phyloP scores from a whole-genome alignment of 1,140 invertebrate genomes.

The Protaetia brevitarsis region DNA sequence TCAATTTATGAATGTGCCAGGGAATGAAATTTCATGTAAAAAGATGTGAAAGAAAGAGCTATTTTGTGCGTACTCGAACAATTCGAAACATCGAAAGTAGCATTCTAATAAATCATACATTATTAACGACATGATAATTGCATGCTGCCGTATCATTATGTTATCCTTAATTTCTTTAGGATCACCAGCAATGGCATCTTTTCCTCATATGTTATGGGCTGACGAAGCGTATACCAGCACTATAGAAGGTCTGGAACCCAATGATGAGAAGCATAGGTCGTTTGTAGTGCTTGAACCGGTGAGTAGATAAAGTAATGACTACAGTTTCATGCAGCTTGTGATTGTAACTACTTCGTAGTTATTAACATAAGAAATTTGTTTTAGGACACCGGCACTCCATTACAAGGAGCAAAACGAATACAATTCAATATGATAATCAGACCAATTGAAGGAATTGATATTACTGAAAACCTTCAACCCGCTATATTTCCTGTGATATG shows the following conservation, averaged over 20 bases:
- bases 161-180: slow-evolving; percentile 23
- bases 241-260: slow-evolving; percentile 30
- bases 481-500: slow-evolving; percentile 35
- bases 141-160: too few species aligned
- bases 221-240: slow-evolving; percentile 30
- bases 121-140: too few species aligned
- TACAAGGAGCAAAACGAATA: slow-evolving; percentile 34
- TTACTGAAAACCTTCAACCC: slow-evolving; percentile 26
- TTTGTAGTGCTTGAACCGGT: slow-evolving; percentile 38
- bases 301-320: too few species aligned
- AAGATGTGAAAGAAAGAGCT: too few species aligned
- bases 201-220: slow-evolving; percentile 41
- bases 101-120: too few species aligned
- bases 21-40: too few species aligned
- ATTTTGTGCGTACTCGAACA: too few species aligned
- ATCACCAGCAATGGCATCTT: slow-evolving; percentile 35
- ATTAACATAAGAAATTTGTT: slow-evolving; percentile 11
- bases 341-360: background rate
- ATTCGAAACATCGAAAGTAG: too few species aligned
- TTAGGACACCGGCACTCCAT: slow-evolving; percentile 37
- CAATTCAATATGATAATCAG: slow-evolving; percentile 36
- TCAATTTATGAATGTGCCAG: too few species aligned
- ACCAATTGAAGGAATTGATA: slow-evolving; percentile 17
- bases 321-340: too few species aligned
- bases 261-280: slow-evolving; percentile 33